Base-by-base conservation (phyloP, 2,797 vertebrate species). In the Pelodytes ibericus region DNA sequence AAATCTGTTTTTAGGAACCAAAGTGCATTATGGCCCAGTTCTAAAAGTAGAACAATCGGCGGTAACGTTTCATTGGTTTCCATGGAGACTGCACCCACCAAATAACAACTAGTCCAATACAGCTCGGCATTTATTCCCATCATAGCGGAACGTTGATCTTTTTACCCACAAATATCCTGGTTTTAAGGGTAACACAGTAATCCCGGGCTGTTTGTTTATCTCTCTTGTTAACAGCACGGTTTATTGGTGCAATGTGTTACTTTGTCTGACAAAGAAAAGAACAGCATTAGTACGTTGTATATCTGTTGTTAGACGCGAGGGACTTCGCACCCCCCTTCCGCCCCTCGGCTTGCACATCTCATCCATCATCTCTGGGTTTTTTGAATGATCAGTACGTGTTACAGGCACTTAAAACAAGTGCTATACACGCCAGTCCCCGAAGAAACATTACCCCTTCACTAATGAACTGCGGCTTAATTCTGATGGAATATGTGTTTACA, bases 391-490 rank as follows among this genome's bases (percentile, higher is more conserved):
- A 41, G 18, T 65, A 49, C 27, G 51, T 62, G 39, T 73, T 66
- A 67, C 56, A 30, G 41, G 31, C 75, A 53, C 18, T 66, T 36
- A 51, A 36, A 66, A 72, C 61, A 60, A 53, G 11, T 60, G 27
- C 25, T 44, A 39, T 66, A 72, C 31, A 47, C 56, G 30, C 8
- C 4, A 3, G 29, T 79, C 76, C 70, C 76, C 8, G 67, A 68
- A 68, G 76, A 51, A 61, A 33, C 70, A 73, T 73, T 79, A 68
- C 53, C 62, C 63, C 51, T 68, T 60, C 29, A 30, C 31, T 79
- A 79, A 79, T 79, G 63, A 79, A 73, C 70, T 72, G 70, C 63
- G 57, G 44, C 56, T 79, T 72, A 68, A 72, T 79, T 79, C 16
- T 33, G 30, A 62, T 25, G 47, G 27, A 66, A 64, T 65, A 15